Evolutionary conservation across 2,888 invertebrate species (phyloP).

Genomic region (Rhagophthalmus giganteus): DNA sequence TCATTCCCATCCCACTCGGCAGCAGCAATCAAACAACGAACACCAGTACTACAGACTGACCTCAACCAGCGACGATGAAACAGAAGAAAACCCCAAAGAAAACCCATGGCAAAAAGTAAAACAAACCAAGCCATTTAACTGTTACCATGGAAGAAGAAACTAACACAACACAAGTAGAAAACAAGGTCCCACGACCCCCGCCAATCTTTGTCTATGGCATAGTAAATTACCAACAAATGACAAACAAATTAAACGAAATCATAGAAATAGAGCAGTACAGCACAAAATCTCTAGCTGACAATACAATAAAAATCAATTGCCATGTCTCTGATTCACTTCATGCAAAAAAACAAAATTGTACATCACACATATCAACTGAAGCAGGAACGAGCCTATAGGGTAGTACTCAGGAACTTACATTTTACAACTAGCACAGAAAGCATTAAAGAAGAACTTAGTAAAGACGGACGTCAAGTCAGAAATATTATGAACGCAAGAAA

Average conservation of each 20-base stretch:
- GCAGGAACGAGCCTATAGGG: no score
- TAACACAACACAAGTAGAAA: conserved; percentile 5
- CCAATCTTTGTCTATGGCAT: no score
- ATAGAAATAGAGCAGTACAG: conserved; percentile 17
- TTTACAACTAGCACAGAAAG: conserved; percentile 11
- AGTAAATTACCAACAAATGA: conserved; percentile 24
- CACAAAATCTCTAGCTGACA: conserved; percentile 21
- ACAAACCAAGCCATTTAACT: conserved; percentile 7
- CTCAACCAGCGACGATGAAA: conserved; percentile 1
- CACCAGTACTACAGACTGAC: conserved; percentile 1
- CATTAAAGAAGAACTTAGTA: conserved; percentile 7
- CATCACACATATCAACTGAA: no score
- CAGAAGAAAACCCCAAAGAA: conserved; percentile 2
- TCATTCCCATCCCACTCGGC: no score
- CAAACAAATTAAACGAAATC: conserved; percentile 12
- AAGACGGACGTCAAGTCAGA: conserved; percentile 25
- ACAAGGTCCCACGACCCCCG: conserved; percentile 16
- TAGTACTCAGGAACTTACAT: conserved; percentile 20
- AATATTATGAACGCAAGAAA: conserved; percentile 28
- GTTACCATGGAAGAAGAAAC: conserved; percentile 1
- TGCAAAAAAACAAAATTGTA: no score
- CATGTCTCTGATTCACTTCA: conserved; percentile 8
- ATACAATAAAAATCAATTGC: conserved; percentile 21
- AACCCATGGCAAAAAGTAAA: conserved; percentile 11
- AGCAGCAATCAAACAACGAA: background rate